A percentile compares a stretch with the other conserved stretches of the same genome.
Evolutionary conservation across 2,888 invertebrate species (phyloP).

Genomic region (Furcula furcula): DNA sequence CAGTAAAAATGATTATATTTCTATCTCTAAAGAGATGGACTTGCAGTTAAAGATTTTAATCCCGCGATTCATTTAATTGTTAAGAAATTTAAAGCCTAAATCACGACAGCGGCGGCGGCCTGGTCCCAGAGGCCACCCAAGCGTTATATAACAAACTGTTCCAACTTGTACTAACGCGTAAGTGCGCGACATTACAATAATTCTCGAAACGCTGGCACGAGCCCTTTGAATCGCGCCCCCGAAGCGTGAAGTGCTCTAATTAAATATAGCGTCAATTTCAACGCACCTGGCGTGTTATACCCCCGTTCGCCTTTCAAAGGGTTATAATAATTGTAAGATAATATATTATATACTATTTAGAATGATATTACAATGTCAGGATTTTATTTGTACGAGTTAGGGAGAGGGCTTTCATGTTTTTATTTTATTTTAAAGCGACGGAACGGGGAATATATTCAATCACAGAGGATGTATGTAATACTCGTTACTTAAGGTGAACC

Average conservation of each 20-base stretch:
- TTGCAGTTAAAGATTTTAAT: too few species aligned
- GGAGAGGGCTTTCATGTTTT: too few species aligned
- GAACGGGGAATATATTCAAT: too few species aligned
- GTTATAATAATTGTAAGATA: conserved; percentile 21
- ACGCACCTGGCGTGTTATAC: conserved; percentile 29
- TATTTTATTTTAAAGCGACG: too few species aligned
- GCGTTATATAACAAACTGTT: conserved; percentile 21
- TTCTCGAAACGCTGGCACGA: conserved; percentile 22
- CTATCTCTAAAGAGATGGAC: too few species aligned
- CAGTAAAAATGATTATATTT: too few species aligned
- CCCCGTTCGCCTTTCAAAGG: conserved; percentile 15
- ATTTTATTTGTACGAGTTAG: not conserved
- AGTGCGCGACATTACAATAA: conserved; percentile 32
- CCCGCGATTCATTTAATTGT: too few species aligned
- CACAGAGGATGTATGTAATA: too few species aligned
- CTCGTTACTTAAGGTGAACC: too few species aligned
- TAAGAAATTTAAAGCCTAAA: too few species aligned
- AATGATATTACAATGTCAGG: conserved; percentile 9
- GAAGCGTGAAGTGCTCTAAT: conserved; percentile 34
- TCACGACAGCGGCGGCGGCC: conserved; percentile 8
- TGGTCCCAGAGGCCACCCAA: conserved; percentile 14
- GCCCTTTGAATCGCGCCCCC: conserved; percentile 25
- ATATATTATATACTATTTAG: conserved; percentile 12
- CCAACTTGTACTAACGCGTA: conserved; percentile 21
- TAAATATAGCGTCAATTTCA: conserved; percentile 33